Evolutionary conservation across 1,140 invertebrate genomes (phyloP), one percentile per base, ranked within the genome.

Genomic region (Bombus polaris): DNA sequence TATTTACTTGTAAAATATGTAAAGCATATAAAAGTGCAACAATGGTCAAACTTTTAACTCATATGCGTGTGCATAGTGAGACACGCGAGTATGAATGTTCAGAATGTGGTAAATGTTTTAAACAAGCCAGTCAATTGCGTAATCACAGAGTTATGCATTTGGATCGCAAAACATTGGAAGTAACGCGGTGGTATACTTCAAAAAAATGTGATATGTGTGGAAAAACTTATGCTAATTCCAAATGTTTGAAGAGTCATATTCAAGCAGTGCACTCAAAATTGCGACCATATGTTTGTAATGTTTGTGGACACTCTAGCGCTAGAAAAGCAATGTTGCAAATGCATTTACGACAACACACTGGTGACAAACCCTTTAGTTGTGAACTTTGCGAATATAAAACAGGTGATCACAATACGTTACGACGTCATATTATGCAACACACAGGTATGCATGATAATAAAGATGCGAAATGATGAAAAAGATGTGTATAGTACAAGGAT

Each of bases 211-310:
- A 96, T 72, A 96, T 97, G 44, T 98, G 97, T 91, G 95, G 96
- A 35, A 96, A 97, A 62, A 96, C 95, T 62, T 97, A 98, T 93
- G 96, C 97, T 0, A 97, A 97, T 89, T 96, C 96, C 8, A 97
- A 98, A 93, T 97, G 97, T 89, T 93, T 98, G 12, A 97, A 97
- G 74, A 97, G 97, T 92, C 98, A 98, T 85, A 96, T 97, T 22
- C 96, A 98, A 92, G 96, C 96, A 3, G 97, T 98, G 3, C 98
- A 98, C 92, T 97, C 97, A 44, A 97, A 98, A 91, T 94, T 97
- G 32, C 97, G 97, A 88, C 97, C 97, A 1, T 98, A 97, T 88
- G 96, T 97, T 57, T 98, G 98, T 90, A 96, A 96, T 83, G 97
- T 97, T 79, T 98, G 98, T 93, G 97, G 97, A 15, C 97, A 98